Evolutionary conservation across 2,113 vertebrate genomes (phyloP), one percentile per base, ranked within the genome.

Genomic region (Fulmarus glacialis): DNA sequence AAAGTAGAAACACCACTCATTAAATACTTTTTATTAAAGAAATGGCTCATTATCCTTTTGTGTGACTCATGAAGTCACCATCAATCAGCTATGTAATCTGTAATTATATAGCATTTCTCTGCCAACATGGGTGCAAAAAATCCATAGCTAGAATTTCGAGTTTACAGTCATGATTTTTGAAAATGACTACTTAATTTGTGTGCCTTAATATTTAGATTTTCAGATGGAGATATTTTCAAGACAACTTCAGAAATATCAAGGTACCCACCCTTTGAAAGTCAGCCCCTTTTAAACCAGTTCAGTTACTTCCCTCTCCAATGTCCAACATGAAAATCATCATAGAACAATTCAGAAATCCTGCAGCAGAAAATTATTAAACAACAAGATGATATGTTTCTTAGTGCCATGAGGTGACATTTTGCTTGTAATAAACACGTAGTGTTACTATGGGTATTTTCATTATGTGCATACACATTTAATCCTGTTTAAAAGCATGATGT

Each of bases 41-140:
- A 97, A 87, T 71, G 36, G 58, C 32, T 97, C 52, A 45, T 88
- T 94, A 95, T 68, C 71, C 48, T 85, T 81, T 78, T 83, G 47
- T 73, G 58, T 93, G 79, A 93, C 78, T 97, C 74, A 74, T 30
- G 90, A 91, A 92, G 50, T 85, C 52, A 72, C 81, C 89, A 94
- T 66, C 81, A 77, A 87, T 73, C 63, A 82, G 38, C 48, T 81
- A 59, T 60, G 26, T 64, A 91, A 85, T 78, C 42, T 83, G 29
- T 81, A 95, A 93, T 92, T 92, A 81, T 11, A 56, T 2, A 73
- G 19, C 7, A 86, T 60, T 82, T 87, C 59, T 88, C 70, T 91
- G 71, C 62, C 81, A 97, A 47, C 34, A 53, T 23, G 62, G 72
- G 36, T 70, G 45, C 68, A 87, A 92, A 93, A 94, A 89, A 82